phyloP scores from a whole-genome alignment of 2,888 invertebrate genomes.

The Disparrhopalites patrizii region DNA sequence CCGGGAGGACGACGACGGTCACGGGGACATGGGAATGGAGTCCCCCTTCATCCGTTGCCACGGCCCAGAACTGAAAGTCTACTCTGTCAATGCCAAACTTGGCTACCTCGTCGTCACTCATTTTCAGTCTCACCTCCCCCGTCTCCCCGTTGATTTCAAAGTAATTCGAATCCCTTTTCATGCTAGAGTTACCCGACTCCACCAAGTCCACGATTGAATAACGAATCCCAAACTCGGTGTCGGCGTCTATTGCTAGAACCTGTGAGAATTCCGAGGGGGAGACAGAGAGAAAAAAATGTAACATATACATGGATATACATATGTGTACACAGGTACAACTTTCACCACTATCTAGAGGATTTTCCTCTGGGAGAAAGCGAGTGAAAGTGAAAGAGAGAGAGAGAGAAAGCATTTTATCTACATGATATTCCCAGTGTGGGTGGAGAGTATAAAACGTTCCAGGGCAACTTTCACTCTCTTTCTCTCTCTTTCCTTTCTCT shows the following conservation, averaged over 20 bases:
- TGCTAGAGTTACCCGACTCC: slow-evolving; percentile 58
- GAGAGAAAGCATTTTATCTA: not conserved
- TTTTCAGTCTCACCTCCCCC: slow-evolving; percentile 65
- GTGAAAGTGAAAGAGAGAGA: not conserved
- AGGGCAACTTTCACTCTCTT: too few species aligned
- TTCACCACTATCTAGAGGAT: slow-evolving; percentile 18
- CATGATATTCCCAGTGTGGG: not conserved
- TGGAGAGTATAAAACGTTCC: too few species aligned
- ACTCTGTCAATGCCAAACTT: slow-evolving; percentile 44
- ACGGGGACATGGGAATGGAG: slow-evolving; percentile 47
- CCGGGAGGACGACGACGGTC: slow-evolving; percentile 45
- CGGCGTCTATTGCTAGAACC: slow-evolving; percentile 71
- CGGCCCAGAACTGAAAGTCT: slow-evolving; percentile 47
- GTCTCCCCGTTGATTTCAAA: slow-evolving; percentile 71
- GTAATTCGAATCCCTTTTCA: slow-evolving; percentile 57
- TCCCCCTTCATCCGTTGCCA: slow-evolving; percentile 46
- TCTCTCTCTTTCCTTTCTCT: too few species aligned
- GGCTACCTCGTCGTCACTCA: slow-evolving; percentile 43
- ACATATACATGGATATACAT: not conserved
- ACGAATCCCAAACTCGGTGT: slow-evolving; percentile 68
- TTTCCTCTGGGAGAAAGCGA: slow-evolving; percentile 1
- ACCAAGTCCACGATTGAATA: slow-evolving; percentile 71
- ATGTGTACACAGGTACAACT: not conserved
- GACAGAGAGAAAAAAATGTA: slow-evolving; percentile 17
- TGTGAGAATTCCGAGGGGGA: slow-evolving; percentile 48